phyloP scores from a whole-genome alignment of 2,113 vertebrate genomes.

The Mus pahari region DNA sequence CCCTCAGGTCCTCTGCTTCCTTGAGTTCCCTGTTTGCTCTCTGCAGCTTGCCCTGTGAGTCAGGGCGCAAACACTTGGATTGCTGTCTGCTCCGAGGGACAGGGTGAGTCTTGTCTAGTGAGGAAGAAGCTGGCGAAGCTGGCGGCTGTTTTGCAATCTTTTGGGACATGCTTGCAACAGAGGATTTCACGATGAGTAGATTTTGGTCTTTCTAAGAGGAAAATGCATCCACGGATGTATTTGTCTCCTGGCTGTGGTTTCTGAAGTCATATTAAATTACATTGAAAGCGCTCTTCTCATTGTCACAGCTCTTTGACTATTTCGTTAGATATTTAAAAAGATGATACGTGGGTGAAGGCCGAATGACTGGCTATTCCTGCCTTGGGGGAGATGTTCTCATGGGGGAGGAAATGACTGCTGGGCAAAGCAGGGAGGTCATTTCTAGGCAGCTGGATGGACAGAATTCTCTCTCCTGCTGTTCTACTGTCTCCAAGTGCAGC shows the following conservation, averaged over 20 bases:
- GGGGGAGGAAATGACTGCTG: slow-evolving; percentile 56
- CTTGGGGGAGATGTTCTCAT: slow-evolving; percentile 69
- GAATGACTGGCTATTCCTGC: slow-evolving; percentile 43
- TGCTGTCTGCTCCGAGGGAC: slow-evolving; percentile 59
- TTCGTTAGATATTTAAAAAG: slow-evolving; percentile 67
- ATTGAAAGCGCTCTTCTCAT: slow-evolving; percentile 71
- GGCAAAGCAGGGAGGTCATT: slow-evolving; percentile 61
- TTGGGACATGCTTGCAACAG: slow-evolving; percentile 69
- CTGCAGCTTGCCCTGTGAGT: neutral
- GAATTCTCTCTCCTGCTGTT: slow-evolving; percentile 33
- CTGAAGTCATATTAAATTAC: slow-evolving; percentile 82
- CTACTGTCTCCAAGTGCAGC: slow-evolving; percentile 73
- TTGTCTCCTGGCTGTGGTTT: slow-evolving; percentile 79
- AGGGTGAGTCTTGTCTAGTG: slow-evolving; percentile 74
- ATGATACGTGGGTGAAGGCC: slow-evolving; percentile 72
- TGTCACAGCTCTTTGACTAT: slow-evolving; percentile 69
- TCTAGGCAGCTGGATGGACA: slow-evolving; percentile 56
- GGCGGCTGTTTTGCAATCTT: slow-evolving; percentile 80
- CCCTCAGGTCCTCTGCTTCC: neutral
- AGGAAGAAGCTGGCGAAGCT: slow-evolving; percentile 65
- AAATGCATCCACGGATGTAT: slow-evolving; percentile 71
- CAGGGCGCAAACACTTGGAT: slow-evolving; percentile 36
- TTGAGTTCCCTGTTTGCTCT: neutral
- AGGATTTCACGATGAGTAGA: slow-evolving; percentile 76
- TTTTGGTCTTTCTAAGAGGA: slow-evolving; percentile 74